Percentiles rank a stretch among this genome's conserved stretches.
These are phyloP conservation scores for Mola mola DNA, from an alignment of 2,113 vertebrate genomes.

Conservation along the genomic window DNA sequence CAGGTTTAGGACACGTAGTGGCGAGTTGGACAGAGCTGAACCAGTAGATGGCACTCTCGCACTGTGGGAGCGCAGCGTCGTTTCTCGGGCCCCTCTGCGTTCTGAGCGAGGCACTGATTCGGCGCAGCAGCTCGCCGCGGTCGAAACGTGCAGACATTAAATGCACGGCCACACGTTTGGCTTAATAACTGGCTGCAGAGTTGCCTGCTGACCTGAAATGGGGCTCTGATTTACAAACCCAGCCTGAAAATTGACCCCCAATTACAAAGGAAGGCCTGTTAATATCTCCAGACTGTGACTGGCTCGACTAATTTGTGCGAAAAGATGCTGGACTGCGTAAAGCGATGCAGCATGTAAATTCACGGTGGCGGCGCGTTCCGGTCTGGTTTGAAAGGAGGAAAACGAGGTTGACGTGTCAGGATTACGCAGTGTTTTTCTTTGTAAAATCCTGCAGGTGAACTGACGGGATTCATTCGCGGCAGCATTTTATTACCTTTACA, in stretches of 20 bases:
- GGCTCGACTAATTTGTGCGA: conserved; percentile 48
- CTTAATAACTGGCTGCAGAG: conserved; percentile 39
- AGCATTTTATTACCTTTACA: conserved; percentile 52
- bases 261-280: conserved; percentile 53
- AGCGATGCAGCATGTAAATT: conserved; percentile 36
- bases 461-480: conserved; percentile 36
- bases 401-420: conserved; percentile 35
- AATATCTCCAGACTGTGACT: conserved; percentile 44
- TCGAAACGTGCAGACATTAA: conserved; percentile 52
- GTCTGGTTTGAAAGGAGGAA: conserved; percentile 31
- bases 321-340: conserved; percentile 45
- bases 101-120: not conserved
- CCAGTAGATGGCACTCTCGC: conserved; percentile 78
- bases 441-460: conserved; percentile 44
- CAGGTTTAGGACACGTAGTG: too few species aligned
- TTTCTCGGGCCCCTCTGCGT: not conserved
- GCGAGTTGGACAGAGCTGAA: too few species aligned
- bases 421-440: conserved; percentile 2
- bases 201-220: conserved; percentile 39
- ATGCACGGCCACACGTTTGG: conserved; percentile 58
- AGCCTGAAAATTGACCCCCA: conserved; percentile 52
- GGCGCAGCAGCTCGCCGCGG: not conserved
- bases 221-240: conserved; percentile 19
- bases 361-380: not conserved
- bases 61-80: conserved; percentile 16